A percentile compares a stretch with the other conserved stretches of the same genome.
Conservation (phyloP, 2,888 invertebrate species). For the Melangyna quadrimaculata region DNA sequence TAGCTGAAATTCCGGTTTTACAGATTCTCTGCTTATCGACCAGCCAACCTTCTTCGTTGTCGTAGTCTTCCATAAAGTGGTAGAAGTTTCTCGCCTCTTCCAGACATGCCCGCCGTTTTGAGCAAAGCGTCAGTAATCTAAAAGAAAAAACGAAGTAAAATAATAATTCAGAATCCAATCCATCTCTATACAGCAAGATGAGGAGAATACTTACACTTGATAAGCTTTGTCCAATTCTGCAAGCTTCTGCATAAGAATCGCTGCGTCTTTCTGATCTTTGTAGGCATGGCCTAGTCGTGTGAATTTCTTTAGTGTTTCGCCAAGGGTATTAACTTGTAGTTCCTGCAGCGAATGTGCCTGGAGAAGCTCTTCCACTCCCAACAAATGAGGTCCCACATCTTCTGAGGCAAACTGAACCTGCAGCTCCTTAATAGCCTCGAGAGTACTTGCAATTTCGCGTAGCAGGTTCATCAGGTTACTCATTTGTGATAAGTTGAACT, state of each 20-base stretch:
- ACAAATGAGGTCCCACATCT: slow-evolving; percentile 95
- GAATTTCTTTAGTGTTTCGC: slow-evolving; percentile 91
- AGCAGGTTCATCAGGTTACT: slow-evolving; percentile 93
- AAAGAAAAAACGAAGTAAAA: background rate
- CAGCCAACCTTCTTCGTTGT: slow-evolving; percentile 98
- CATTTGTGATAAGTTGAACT: slow-evolving; percentile 88
- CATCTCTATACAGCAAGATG: fast-evolving
- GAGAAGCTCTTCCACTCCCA: slow-evolving; percentile 96
- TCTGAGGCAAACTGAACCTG: slow-evolving; percentile 88
- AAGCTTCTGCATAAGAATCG: slow-evolving; percentile 86
- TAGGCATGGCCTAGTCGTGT: slow-evolving; percentile 85
- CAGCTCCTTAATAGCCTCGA: slow-evolving; percentile 91
- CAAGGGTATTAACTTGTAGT: slow-evolving; percentile 93
- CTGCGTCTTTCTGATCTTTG: slow-evolving; percentile 83
- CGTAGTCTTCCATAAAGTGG: slow-evolving; percentile 97
- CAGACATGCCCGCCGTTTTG: slow-evolving; percentile 89
- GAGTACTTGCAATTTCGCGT: slow-evolving; percentile 94
- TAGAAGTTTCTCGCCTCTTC: slow-evolving; percentile 96
- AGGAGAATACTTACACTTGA: slow-evolving; percentile 83
- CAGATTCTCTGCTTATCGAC: slow-evolving; percentile 96
- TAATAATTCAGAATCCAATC: background rate
- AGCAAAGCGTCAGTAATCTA: slow-evolving; percentile 77
- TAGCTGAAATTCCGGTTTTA: slow-evolving; percentile 95
- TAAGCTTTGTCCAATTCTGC: slow-evolving; percentile 90
- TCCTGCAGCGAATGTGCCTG: slow-evolving; percentile 97